Evolutionary conservation across 2,113 vertebrate species (phyloP).

Genomic region (Pristiophorus japonicus): DNA sequence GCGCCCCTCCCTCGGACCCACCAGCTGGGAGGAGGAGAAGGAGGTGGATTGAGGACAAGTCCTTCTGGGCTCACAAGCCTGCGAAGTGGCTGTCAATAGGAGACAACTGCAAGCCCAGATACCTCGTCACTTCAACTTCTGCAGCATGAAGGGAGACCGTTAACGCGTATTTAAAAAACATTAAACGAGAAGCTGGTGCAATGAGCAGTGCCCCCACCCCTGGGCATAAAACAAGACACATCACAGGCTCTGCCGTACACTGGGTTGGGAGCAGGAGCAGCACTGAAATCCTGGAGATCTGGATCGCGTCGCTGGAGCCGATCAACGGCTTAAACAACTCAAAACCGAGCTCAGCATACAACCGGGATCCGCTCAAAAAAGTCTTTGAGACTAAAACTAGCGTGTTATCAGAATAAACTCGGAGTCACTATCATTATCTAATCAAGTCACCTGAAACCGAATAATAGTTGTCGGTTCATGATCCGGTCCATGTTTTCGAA

Average conservation of each 20-base stretch:
- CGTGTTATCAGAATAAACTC: background rate
- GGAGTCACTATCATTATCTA: background rate
- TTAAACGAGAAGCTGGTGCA: background rate
- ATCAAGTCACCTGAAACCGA: background rate
- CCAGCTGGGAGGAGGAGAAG: background rate
- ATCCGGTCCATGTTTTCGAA: background rate
- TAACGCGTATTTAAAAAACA: background rate
- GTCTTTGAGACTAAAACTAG: background rate
- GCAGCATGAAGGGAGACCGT: background rate
- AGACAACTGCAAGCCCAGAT: background rate
- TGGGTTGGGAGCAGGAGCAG: background rate
- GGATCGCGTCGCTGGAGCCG: background rate
- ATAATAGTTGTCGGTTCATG: background rate
- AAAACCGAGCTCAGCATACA: too few species aligned
- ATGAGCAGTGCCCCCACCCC: background rate
- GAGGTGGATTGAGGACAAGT: background rate
- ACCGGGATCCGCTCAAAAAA: background rate
- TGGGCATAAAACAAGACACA: background rate
- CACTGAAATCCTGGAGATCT: background rate
- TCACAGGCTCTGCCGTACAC: background rate
- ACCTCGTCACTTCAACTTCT: background rate
- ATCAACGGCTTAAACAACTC: background rate
- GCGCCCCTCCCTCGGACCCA: background rate
- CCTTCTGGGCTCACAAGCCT: background rate
- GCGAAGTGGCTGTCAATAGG: background rate